phyloP scores from a whole-genome alignment of 2,113 vertebrate species.

The Amia ocellicauda region DNA sequence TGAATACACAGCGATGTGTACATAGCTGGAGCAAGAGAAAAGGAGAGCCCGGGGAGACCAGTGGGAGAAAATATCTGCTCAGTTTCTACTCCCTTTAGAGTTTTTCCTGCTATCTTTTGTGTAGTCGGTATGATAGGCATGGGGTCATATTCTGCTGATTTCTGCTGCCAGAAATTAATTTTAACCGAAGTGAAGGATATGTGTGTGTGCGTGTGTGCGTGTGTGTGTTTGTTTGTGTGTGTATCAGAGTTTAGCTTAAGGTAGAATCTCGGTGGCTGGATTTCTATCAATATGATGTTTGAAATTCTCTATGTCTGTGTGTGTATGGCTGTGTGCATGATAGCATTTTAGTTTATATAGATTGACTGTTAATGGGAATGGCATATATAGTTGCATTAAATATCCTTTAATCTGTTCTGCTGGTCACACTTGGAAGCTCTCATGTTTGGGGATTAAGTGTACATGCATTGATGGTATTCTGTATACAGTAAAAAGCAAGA shows the following conservation, averaged over 20 bases:
- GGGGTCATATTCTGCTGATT: not conserved
- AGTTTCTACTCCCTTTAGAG: not conserved
- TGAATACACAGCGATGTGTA: no score
- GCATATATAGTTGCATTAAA: not conserved
- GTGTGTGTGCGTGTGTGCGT: constrained; percentile 10
- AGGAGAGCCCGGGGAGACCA: not conserved
- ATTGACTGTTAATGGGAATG: no score
- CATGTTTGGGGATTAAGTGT: no score
- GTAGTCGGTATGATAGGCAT: not conserved
- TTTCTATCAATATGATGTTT: no score
- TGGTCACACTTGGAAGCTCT: no score
- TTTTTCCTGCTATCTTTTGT: no score
- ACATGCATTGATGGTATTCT: no score
- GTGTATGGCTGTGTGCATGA: constrained; percentile 17
- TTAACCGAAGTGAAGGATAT: not conserved
- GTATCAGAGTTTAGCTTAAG: not conserved
- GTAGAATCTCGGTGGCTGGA: not conserved
- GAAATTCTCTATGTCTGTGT: not conserved
- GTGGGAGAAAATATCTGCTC: not conserved
- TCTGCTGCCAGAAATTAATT: not conserved
- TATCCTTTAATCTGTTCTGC: no score
- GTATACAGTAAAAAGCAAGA: no score
- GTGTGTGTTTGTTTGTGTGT: constrained; percentile 6
- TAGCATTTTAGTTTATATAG: no score
- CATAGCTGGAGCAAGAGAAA: no score